Base-by-base conservation (phyloP, 2,888 invertebrate species). In the Philhelius pedissequus region DNA sequence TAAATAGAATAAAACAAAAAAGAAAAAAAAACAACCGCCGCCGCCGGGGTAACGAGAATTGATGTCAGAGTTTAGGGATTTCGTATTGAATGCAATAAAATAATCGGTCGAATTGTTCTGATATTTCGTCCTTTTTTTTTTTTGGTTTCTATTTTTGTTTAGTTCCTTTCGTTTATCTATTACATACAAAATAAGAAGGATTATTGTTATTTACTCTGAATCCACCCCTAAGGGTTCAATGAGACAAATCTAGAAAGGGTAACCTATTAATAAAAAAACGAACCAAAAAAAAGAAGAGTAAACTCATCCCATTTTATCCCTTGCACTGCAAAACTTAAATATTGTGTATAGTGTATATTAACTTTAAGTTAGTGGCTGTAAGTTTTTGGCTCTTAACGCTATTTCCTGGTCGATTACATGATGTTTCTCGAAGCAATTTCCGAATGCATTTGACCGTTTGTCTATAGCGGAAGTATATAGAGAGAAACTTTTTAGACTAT, bases 371-470 rank as follows among this genome's bases (percentile, higher is more conserved):
- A 64, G 38, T 73, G 68, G 73, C 62, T 64, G 79, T 75, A 83
- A 66, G 83, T 79, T 79, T 62, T 82, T 74, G 74, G 74, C 79
- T 74, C 83, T 79, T 79, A 70, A 70, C 69, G 69, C 64, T 74
- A 83, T 83, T 83, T 83, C 79, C 83, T 79, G 79, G 74, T 74
- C 83, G 83, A 79, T 83, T 83, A 83, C 79, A 79, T 79, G 79
- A 75, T 83, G 79, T 83, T 83, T 79, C 74, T 79, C 45, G 69
- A 50, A 78, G 82, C 78, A 78, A 83, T 83, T 69, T 83, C 78
- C 74, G 79, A 70, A 56, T 83, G 83, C 79, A 83, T 83, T 83
- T 79, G 79, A 83, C 79, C 74, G 66, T 68, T 58, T 58, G 30
- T 20, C 20, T 64, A 32, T n/a, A 30, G 66, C 45, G 54, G 52